Conservation (phyloP, 2,797 vertebrate genomes). For the Champsocephalus esox region DNA sequence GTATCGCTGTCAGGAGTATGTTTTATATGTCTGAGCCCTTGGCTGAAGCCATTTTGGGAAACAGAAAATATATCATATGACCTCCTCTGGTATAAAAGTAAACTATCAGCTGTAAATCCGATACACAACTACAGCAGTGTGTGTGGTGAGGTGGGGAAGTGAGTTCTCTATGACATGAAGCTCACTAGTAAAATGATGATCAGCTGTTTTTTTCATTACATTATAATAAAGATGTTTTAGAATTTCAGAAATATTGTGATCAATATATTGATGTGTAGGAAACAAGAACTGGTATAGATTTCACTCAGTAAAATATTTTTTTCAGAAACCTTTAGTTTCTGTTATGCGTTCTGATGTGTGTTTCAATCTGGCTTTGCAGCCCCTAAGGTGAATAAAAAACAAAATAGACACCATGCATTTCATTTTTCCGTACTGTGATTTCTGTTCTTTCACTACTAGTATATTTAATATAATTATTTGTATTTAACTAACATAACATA, state of each 20-base stretch:
- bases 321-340: conserved; percentile 1
- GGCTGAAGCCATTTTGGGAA: conserved; percentile 83
- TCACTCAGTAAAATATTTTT: not conserved
- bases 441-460: conserved; percentile 21
- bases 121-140: conserved; percentile 73
- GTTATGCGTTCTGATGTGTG: conserved; percentile 4
- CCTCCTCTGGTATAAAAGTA: conserved; percentile 82
- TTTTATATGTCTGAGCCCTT: conserved; percentile 80
- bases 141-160: conserved; percentile 48
- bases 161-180: conserved; percentile 35
- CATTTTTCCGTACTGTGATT: not conserved
- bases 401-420: conserved; percentile 17
- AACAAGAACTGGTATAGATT: not conserved
- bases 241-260: not conserved
- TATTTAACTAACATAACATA: not conserved
- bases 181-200: conserved; percentile 35
- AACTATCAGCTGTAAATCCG: conserved; percentile 82
- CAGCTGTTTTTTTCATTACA: conserved; percentile 31
- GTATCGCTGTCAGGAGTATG: conserved; percentile 79
- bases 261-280: conserved; percentile 6
- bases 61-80: conserved; percentile 84
- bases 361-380: conserved; percentile 43
- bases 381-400: conserved; percentile 1
- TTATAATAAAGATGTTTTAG: conserved; percentile 22
- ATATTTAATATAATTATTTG: too few relatives aligned